Base-by-base conservation (phyloP, 35 echinoderm and acorn worm genomes). In the Ptychodera flava region DNA sequence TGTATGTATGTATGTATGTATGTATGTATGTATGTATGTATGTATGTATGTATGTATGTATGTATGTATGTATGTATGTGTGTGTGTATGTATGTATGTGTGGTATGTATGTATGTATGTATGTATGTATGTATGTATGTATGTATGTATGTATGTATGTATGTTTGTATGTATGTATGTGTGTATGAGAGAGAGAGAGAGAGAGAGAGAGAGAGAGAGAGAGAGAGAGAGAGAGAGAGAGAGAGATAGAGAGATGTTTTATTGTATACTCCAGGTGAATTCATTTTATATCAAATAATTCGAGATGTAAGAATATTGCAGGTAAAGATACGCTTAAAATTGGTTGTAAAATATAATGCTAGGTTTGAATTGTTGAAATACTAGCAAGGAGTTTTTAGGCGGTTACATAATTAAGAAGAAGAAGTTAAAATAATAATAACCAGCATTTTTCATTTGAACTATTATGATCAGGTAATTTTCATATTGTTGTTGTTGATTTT, bases 1-100 rank as follows among this genome's bases (percentile, higher is more conserved):
- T 64, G 45, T 64, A 64, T 64, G 45, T 64, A 64, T 64, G 45
- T 64, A 64, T 64, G 45, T 64, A 64, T 64, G 45, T 64, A 64
- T 64, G 45, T 64, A 64, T 64, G 45, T 64, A 64, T 64, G 45
- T 64, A 64, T 64, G 45, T 64, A 64, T 64, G 45, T 64, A 64
- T 64, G 45, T 64, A 64, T 64, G 45, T 64, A 64, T 64, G 45
- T 64, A 64, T 64, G 45, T 64, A 64, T 64, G 45, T 64, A 64
- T 64, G 45, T 64, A 64, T 64, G 45, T 64, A 6, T 64, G 45
- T 64, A 6, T 64, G 45, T 64, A 6, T 64, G 45, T 64, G 6
- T 64, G 45, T 64, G 6, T 64, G 45, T 64, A 6, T 64, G 45
- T 64, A 6, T 64, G 45, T 64, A 6, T 64, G 45, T 64, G 6